Base-by-base conservation (phyloP, 2,113 vertebrate species). In the human region DNA sequence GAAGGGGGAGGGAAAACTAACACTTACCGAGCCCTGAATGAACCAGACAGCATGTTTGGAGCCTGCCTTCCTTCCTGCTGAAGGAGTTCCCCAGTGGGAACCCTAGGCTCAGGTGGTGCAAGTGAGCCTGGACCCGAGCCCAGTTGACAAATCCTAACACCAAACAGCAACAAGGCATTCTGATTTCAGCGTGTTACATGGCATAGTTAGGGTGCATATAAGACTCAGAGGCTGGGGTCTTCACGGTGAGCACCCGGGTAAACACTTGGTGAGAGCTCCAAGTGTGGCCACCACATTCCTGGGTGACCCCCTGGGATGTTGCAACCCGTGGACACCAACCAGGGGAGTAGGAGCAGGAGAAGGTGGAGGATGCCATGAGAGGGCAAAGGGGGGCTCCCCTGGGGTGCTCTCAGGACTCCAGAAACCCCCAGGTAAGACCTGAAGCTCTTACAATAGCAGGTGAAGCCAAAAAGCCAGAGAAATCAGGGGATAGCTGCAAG, bases 161-260 rank as follows among this genome's bases (percentile, higher is more conserved):
- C 11, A 0, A 17, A 22, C 2, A 8, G 25, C 38, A 55, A 30
- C 48, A 14, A 7, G 43, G 48, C 6, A 0, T 6, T 32, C 48
- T 18, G 27, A 27, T 5, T 8, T 43, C 93, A 40, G 16, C 16
- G 0, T 5, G n/a, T 20, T 3, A 38, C 48, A 20, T 38, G 17
- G 61, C 32, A 0, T 4, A 8, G 38, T 76, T 27, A 35, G 30
- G 22, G 35, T 2, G 0, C 3, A 1, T 3, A 0, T 3, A 70
- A 48, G 32, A 35, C 64, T 35, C 43, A 8, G 50, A 22, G 18
- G 13, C 52, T 0, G 0, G 64, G 40, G 17, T 25, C 23, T 59
- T 52, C 18, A 50, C 18, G 48, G 0, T 1, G 7, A 64, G 43
- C 11, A 9, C 22, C 18, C 8, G 0, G 52, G 38, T 48, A 27